Percentiles rank a stretch among this genome's conserved stretches.
Evolutionary conservation across 2,113 vertebrate species (phyloP).

Genomic region (Falco punctatus): DNA sequence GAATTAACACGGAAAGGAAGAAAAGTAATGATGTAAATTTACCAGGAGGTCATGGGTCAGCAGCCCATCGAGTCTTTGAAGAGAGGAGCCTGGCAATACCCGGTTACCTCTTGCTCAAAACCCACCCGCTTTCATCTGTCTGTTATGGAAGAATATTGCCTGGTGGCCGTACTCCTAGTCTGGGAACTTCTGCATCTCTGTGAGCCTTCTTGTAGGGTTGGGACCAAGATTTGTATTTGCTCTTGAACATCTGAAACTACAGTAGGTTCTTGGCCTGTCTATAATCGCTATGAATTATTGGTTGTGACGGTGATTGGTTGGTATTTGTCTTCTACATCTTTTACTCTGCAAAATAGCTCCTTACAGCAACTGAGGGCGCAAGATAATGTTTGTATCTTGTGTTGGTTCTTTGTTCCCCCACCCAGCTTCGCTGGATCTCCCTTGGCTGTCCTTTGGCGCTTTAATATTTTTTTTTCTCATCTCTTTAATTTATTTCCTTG

Average conservation of each 20-base stretch:
- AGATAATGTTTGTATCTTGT: neutral
- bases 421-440: neutral
- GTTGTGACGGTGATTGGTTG: neutral
- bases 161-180: neutral
- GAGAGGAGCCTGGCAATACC: neutral
- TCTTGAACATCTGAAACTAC: neutral
- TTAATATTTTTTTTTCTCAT: neutral
- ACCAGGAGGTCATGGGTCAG: neutral
- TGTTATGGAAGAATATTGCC: neutral
- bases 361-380: neutral
- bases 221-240: neutral
- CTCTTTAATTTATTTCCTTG: neutral
- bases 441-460: neutral
- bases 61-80: neutral
- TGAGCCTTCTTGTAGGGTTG: neutral
- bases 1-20: neutral
- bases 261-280: neutral
- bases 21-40: neutral
- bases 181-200: neutral
- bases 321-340: neutral
- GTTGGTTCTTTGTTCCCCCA: fast-evolving
- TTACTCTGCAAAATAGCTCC: neutral
- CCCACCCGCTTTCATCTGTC: neutral
- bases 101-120: neutral
- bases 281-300: neutral